Base-by-base conservation (phyloP, 1,140 invertebrate species). In the Coenobita brevimanus region DNA sequence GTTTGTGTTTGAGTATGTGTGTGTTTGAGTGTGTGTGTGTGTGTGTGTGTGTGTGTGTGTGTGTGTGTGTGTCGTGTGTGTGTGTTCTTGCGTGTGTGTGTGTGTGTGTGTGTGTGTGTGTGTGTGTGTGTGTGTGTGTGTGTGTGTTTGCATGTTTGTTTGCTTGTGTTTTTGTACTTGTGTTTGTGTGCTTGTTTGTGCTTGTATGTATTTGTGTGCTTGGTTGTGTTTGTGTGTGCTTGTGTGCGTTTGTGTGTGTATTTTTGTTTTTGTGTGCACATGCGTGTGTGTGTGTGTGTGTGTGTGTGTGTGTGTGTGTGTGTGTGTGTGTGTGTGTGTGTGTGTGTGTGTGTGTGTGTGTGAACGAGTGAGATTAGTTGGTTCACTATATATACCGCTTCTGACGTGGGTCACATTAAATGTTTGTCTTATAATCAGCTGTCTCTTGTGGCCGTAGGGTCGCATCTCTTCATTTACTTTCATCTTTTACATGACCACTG, bases 31-130 rank as follows among this genome's bases (percentile, higher is more conserved):
- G n/a, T n/a, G n/a, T n/a, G n/a, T n/a, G n/a, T n/a, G n/a, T n/a
- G n/a, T 57, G 54, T 57, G 54, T 57, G 54, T 57, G 54, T 57
- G 54, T 57, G 54, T 57, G 54, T 57, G 54, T 57, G 54, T 57
- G 54, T 57, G 54, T 57, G 54, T 57, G 54, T 57, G 54, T 57
- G 54, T 57, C n/a, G 54, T 57, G 54, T 57, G 54, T 57, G 54
- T 57, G 54, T 57, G 54, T 57, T n/a, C n/a, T 10, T 57, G 54
- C n/a, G 54, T 57, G 54, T 57, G 54, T 57, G 54, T 57, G 54
- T 57, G 54, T 57, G 54, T 57, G 54, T 57, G 54, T 57, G 54
- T 57, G 54, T 57, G 54, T 57, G 54, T 57, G 54, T 57, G 54
- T 57, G 54, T 57, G 54, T 57, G 54, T 57, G 54, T 57, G 54